Evolutionary conservation across 2,113 vertebrate species (phyloP).

Genomic region (Megaptera novaeangliae): DNA sequence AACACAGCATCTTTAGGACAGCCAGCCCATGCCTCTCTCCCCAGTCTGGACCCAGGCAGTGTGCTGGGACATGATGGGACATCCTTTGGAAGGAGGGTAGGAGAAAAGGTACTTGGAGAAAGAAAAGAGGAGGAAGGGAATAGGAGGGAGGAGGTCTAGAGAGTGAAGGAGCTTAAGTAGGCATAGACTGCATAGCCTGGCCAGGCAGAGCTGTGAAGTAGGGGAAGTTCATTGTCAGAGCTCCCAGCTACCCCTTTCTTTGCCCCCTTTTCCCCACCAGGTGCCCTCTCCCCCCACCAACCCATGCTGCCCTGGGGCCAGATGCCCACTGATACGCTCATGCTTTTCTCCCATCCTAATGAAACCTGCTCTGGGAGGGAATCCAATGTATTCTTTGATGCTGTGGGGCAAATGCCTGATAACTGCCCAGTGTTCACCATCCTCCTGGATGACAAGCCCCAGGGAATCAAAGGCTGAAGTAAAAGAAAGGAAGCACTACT

Average conservation of each 20-base stretch:
- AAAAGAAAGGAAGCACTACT: background rate
- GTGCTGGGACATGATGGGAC: background rate
- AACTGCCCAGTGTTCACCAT: background rate
- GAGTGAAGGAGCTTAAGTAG: background rate
- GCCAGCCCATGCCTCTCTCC: background rate
- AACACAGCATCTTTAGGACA: background rate
- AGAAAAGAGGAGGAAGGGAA: background rate
- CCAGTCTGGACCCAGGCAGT: background rate
- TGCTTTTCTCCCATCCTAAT: background rate
- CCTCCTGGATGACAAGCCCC: background rate
- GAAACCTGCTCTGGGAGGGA: background rate
- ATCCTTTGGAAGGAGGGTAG: background rate
- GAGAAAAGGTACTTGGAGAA: background rate
- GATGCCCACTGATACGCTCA: background rate
- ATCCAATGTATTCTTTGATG: background rate
- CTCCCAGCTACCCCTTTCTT: background rate
- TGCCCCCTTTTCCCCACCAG: background rate
- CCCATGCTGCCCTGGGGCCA: background rate
- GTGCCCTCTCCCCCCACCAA: background rate
- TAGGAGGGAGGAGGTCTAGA: background rate
- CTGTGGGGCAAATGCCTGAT: background rate
- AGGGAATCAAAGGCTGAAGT: background rate
- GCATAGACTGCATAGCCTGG: fast-evolving
- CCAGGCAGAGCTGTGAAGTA: background rate
- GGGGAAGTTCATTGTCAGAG: background rate